Evolutionary conservation across 92 coral and sea anemone species (phyloP), one percentile per base, ranked within the genome.

Genomic region (Siderastrea siderea): DNA sequence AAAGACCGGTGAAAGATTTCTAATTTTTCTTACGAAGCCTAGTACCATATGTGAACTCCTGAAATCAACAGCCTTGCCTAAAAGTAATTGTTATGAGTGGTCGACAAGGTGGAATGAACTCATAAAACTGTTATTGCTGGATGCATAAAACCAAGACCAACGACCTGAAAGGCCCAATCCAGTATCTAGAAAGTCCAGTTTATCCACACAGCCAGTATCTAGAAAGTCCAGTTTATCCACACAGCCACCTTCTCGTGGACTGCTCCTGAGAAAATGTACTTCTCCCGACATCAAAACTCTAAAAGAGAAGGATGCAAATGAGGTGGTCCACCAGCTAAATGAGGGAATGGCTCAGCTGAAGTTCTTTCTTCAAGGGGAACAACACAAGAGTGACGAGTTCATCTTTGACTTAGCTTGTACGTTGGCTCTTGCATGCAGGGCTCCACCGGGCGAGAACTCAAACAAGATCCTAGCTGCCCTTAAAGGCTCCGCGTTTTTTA

Each of bases 391-490:
- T 0, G 87, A 71, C 45, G 86, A 82, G 3, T 82, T 82, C 58
- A 71, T 72, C 55, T 82, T 53, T 46, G 86, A 82, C 77, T 79
- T 88, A 14, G 54, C 77, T 7, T 63, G 76, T 55, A 76, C 58
- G 43, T 75, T 88, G 65, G 87, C 83, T 47, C 63, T 2, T 6
- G 91, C 86, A 19, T 88, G 91, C 64, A 54, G 3, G 17, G 81
- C 87, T 48, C 82, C 87, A 47, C 19, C 63, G 0, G 48, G 71
- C 13, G 91, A 88, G 47, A 74, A 62, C n/a, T 11, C 49, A 51
- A 82, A 68, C 57, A 74, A 53, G 47, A 74, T 88, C 43, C 60
- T 88, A 26, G 65, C 69, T 16, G 87, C 77, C 2, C 51, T 88
- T 15, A 71, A 88, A 82, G 77, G 82, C 44, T 88, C 91, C 2